Evolutionary conservation across 1,140 invertebrate species (phyloP), one percentile per base, ranked within the genome.

Genomic region (Diachasma alloeum): DNA sequence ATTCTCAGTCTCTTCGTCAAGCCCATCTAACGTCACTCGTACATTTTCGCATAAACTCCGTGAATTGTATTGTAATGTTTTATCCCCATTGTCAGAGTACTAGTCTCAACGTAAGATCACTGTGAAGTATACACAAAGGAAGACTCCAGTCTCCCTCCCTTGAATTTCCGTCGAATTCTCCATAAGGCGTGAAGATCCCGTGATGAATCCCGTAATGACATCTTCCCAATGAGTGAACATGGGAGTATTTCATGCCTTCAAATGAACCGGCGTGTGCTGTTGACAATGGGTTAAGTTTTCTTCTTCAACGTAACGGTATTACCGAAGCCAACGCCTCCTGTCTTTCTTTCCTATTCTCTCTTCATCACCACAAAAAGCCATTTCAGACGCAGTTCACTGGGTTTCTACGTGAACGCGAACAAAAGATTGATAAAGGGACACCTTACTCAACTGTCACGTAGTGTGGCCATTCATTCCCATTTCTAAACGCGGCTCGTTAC

Each of bases 1-100:
- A 69, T 53, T 82, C 79, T 72, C 75, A 73, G 48, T 78, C 72
- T 78, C 68, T 77, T 66, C 72, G 46, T 80, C 75, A 71, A 63
- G 59, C 39, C 73, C 68, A 71, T 81, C 71, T 78, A 74, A 68
- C 56, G 42, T 75, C 75, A 39, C 69, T 73, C 13, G 39, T 13
- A 19, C 69, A 66, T 36, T 42, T 44, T 42, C 44, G 24, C 24
- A 63, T 26, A 24, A 24, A 63, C 59, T 63, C 24, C 59, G 6
- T 63, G 22, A 63, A 63, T 63, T 63, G 59, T 63, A 63, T 63
- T 63, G 59, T 26, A 26, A 63, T 63, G 59, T 63, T 63, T 63
- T 63, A 63, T 63, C 26, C 9, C 59, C 59, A 63, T 63, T 63
- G 59, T 63, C 24, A 19, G 48, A 17, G 17, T 26, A 26, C 15